phyloP scores from a whole-genome alignment of 2,113 vertebrate species.

The Beaufortia kweichowensis region DNA sequence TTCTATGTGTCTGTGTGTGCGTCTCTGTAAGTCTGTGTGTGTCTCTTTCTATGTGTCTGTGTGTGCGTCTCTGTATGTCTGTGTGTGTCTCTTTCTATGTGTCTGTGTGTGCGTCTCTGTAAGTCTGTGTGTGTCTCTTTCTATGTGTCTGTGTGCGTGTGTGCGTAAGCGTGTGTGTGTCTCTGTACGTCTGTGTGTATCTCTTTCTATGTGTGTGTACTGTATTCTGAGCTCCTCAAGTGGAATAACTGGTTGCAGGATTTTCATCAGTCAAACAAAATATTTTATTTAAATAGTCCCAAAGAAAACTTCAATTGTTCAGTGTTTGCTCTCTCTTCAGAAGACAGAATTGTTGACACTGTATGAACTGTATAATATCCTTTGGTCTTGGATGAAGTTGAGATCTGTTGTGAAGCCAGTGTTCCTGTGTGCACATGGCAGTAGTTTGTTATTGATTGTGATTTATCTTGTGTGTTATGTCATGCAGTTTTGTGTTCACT shows the following conservation, averaged over 20 bases:
- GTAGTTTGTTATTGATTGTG: too few relatives aligned
- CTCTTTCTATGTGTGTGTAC: neutral
- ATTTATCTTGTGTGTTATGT: neutral
- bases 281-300: neutral
- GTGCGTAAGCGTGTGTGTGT: neutral
- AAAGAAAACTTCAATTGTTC: neutral
- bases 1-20: neutral
- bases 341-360: neutral
- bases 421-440: neutral
- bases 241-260: slow-evolving; percentile 33
- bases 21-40: neutral
- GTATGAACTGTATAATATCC: too few relatives aligned
- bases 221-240: neutral
- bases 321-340: neutral
- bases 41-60: neutral
- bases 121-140: neutral
- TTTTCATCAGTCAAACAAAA: slow-evolving; percentile 40
- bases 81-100: neutral
- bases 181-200: neutral
- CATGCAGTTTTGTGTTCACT: neutral
- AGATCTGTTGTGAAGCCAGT: neutral
- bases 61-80: slow-evolving; percentile 2
- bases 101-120: neutral
- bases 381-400: neutral
- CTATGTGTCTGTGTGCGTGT: neutral